phyloP scores from a whole-genome alignment of 2,797 vertebrate genomes.

The Poeciliopsis turneri region DNA sequence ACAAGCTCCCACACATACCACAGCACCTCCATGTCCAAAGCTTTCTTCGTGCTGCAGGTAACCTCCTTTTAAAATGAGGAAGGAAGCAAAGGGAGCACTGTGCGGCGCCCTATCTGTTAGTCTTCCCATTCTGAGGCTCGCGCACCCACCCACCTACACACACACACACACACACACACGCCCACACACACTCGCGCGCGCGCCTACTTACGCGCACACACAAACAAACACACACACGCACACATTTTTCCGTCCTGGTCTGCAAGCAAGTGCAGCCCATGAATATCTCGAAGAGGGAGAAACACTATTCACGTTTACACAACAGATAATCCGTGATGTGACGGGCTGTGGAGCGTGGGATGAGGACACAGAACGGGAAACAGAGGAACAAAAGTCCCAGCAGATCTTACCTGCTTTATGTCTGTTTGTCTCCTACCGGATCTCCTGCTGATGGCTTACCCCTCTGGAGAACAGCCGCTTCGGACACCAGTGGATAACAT shows the following conservation, averaged over 20 bases:
- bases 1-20: conserved; percentile 25
- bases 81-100: neutral
- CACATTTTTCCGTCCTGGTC: conserved; percentile 24
- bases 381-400: conserved; percentile 58
- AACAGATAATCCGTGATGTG: conserved; percentile 82
- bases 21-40: conserved; percentile 33
- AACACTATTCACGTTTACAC: conserved; percentile 71
- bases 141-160: neutral
- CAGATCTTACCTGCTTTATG: conserved; percentile 82
- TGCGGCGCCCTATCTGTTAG: conserved; percentile 53
- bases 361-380: conserved; percentile 65
- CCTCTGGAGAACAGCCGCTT: conserved; percentile 32
- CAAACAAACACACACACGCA: conserved; percentile 33
- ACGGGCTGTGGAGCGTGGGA: conserved; percentile 56
- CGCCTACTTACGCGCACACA: conserved; percentile 22
- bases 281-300: conserved; percentile 60
- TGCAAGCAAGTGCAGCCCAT: conserved; percentile 63
- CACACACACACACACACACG: conserved; percentile 55
- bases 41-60: conserved; percentile 18
- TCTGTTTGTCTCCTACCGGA: conserved; percentile 30
- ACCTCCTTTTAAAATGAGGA: conserved; percentile 33
- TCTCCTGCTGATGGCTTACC: conserved; percentile 12
- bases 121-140: conserved; percentile 62
- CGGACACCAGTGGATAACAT: conserved; percentile 35
- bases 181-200: conserved; percentile 36